Base-by-base conservation (phyloP, 2,797 vertebrate genomes). In the Microcaecilia unicolor region DNA sequence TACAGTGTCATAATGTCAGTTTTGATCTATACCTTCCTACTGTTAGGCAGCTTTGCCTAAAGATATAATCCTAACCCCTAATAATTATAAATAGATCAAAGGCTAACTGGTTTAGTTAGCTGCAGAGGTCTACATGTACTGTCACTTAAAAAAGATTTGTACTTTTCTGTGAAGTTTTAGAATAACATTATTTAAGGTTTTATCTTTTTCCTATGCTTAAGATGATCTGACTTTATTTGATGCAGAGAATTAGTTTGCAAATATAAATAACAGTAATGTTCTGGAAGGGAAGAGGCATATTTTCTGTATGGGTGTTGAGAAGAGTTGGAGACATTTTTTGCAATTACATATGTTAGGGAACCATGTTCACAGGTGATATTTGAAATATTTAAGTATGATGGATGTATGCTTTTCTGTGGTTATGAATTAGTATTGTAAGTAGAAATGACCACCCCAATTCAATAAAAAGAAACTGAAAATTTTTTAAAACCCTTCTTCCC, bases 81-180 rank as follows among this genome's bases (percentile, higher is more conserved):
- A 56, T 71, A 73, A 72, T 70, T 66, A 33, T 52, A 48, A 57
- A 28, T 28, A 72, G 62, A 76, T 78, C 64, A 77, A 77, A 81
- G 65, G 34, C 32, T 41, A 23, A 44, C 46, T 70, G 25, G 37
- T 67, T 74, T 74, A 44, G 60, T 61, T 80, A 59, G 49, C 64
- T 63, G 39, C 51, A 65, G 42, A 72, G 34, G 40, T 41, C 48
- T 57, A 27, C 55, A 40, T 46, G 48, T 51, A 52, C 39, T 48
- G 44, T 62, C 46, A 63, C 44, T 61, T 64, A 41, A 70, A 72
- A 67, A 43, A 55, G 44, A 48, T 44, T 45, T 51, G 61, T 27
- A 47, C 28, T 60, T 61, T 64, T 55, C 28, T 53, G 48, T 56
- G 36, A 67, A 41, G 34, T 31, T 65, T 54, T 52, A 38, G 51